A percentile compares a stretch with the other conserved stretches of the same genome.
These are phyloP conservation scores for Melitaea cinxia DNA, from an alignment of 1,140 invertebrate species.

Conservation along the genomic window DNA sequence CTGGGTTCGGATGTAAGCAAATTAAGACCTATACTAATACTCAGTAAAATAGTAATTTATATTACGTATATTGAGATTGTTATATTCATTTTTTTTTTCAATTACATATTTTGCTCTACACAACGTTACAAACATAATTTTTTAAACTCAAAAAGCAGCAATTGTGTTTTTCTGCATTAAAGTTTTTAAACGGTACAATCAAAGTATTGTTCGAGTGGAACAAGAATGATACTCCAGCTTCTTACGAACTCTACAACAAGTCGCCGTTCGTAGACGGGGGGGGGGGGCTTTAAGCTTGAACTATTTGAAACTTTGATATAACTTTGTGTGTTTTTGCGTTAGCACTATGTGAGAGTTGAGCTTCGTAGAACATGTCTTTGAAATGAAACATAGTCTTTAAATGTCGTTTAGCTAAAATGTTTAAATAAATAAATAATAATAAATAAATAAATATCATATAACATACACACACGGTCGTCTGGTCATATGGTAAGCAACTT, in stretches of 20 bases:
- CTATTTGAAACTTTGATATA: not conserved
- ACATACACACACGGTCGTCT: too few relatives aligned
- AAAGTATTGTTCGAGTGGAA: not conserved
- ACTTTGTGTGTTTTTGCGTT: not conserved
- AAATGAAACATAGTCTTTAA: not conserved
- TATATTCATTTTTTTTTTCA: too few relatives aligned
- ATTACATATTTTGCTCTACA: too few relatives aligned
- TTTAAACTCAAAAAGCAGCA: not conserved
- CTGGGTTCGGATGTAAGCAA: too few relatives aligned
- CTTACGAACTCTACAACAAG: not conserved
- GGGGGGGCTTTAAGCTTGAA: not conserved
- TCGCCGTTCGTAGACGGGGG: not conserved
- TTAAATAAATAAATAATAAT: too few relatives aligned
- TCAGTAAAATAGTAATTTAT: too few relatives aligned
- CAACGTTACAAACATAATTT: too few relatives aligned
- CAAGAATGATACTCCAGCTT: slow-evolving; percentile 1
- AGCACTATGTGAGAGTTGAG: not conserved
- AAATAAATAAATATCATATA: too few relatives aligned
- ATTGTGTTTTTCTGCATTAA: not conserved
- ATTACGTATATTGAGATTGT: too few relatives aligned
- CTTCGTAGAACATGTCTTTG: not conserved
- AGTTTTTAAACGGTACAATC: not conserved
- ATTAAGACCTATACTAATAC: too few relatives aligned
- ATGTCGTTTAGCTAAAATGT: too few relatives aligned
- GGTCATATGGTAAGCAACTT: too few relatives aligned